phyloP scores from a whole-genome alignment of 2,888 invertebrate species.

The Leptopilina syphax region DNA sequence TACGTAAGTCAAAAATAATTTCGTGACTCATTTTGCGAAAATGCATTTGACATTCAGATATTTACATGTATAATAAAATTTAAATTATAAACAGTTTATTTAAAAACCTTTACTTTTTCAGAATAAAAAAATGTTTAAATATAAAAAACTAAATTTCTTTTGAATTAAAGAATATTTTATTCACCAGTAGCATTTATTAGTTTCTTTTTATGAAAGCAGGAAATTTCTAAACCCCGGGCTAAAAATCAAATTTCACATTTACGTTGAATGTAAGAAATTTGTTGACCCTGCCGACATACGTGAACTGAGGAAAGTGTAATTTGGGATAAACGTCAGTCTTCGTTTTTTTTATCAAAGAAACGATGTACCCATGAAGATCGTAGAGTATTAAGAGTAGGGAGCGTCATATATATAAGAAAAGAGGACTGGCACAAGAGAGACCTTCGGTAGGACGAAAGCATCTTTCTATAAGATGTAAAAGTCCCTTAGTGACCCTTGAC shows the following conservation, averaged over 20 bases:
- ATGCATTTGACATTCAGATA: conserved; percentile 20
- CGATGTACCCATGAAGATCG: conserved; percentile 53
- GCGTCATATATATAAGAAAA: conserved; percentile 37
- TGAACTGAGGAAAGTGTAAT: conserved; percentile 22
- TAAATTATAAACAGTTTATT: background rate
- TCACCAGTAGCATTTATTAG: background rate
- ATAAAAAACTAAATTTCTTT: too few species aligned
- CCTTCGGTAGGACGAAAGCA: conserved; percentile 47
- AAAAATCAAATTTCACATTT: conserved; percentile 6
- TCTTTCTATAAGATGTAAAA: conserved; percentile 42
- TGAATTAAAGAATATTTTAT: too few species aligned
- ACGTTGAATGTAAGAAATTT: conserved; percentile 26
- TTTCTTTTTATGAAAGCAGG: conserved; percentile 36
- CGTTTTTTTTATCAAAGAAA: conserved; percentile 28
- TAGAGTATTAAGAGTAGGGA: conserved; percentile 45
- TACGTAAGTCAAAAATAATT: background rate
- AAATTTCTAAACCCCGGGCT: background rate
- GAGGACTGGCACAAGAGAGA: conserved; percentile 37
- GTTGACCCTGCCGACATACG: conserved; percentile 23
- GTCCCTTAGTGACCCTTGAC: conserved; percentile 47
- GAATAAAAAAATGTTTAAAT: too few species aligned
- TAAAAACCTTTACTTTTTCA: too few species aligned
- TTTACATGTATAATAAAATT: background rate
- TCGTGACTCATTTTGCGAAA: background rate
- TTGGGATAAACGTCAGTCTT: conserved; percentile 33